These are phyloP conservation scores for Myotis myotis DNA, from an alignment of 2,797 vertebrate species.

Conservation along the genomic window DNA sequence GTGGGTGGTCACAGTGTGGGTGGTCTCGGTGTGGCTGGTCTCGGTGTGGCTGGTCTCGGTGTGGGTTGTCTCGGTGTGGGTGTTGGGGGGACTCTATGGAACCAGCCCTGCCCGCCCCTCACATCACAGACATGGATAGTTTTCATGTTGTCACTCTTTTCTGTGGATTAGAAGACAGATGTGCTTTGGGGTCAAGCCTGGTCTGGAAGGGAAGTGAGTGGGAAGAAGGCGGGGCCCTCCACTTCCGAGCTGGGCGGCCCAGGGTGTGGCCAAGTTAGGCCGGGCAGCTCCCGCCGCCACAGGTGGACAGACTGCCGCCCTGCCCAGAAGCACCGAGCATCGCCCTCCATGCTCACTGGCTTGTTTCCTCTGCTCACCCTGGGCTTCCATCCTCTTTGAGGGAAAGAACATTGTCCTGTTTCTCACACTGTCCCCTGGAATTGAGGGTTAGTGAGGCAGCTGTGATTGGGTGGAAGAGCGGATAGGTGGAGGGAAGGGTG, in stretches of 20 bases:
- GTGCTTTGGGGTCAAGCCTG: background rate
- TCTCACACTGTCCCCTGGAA: background rate
- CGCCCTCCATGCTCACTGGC: fast-evolving
- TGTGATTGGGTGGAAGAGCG: background rate
- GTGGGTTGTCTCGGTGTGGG: fast-evolving
- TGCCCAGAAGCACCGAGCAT: no score
- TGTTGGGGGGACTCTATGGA: background rate
- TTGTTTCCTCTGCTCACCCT: fast-evolving
- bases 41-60: no score
- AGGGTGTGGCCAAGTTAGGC: background rate
- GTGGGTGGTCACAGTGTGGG: no score
- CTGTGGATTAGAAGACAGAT: background rate
- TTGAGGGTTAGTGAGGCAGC: fast-evolving
- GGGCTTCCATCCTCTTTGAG: background rate
- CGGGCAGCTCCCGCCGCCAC: fast-evolving
- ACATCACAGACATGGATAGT: fast-evolving
- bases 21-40: no score
- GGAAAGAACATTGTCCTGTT: background rate
- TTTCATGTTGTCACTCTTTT: no score
- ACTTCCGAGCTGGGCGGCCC: background rate
- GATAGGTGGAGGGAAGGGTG: no score
- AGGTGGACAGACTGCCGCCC: no score
- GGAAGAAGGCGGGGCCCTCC: background rate
- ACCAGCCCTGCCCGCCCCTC: background rate
- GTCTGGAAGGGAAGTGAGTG: background rate